phyloP scores from a whole-genome alignment of 2,888 invertebrate species.

The Epirrhoe alternata region DNA sequence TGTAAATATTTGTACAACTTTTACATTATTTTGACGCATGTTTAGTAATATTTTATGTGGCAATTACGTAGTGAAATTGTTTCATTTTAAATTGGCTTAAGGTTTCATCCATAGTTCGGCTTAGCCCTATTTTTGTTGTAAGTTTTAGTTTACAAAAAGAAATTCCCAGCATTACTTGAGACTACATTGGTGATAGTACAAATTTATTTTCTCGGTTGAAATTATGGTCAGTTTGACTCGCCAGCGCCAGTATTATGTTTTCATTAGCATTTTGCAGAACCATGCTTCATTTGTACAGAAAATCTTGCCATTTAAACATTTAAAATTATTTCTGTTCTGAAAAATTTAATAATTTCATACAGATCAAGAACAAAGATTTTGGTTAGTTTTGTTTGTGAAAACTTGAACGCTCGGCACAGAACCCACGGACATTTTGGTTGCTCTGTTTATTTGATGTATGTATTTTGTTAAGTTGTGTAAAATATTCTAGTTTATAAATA shows the following conservation, averaged over 20 bases:
- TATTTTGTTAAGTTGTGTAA: constrained; percentile 86
- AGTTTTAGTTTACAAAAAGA: constrained; percentile 48
- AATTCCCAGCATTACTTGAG: constrained; percentile 42
- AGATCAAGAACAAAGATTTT: constrained; percentile 29
- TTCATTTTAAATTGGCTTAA: constrained; percentile 46
- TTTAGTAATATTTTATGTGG: constrained; percentile 62
- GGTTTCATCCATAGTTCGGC: constrained; percentile 57
- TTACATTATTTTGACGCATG: constrained; percentile 65
- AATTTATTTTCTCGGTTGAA: constrained; percentile 51
- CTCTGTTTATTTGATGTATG: constrained; percentile 82
- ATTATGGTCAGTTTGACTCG: constrained; percentile 57
- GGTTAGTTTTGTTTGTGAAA: constrained; percentile 39
- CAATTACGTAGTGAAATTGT: constrained; percentile 60
- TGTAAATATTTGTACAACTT: constrained; percentile 73
- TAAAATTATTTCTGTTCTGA: constrained; percentile 7
- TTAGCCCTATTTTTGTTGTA: constrained; percentile 66
- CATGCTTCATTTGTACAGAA: constrained; percentile 51
- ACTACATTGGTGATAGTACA: constrained; percentile 76
- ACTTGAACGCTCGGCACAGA: constrained; percentile 61
- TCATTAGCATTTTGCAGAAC: constrained; percentile 19
- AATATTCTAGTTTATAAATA: constrained; percentile 83
- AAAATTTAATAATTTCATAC: constrained; percentile 24
- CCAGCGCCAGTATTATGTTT: constrained; percentile 67
- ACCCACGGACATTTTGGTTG: constrained; percentile 76
- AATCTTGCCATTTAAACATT: constrained; percentile 40